phyloP scores from a whole-genome alignment of 1,140 invertebrate species.

The Pantala flavescens region DNA sequence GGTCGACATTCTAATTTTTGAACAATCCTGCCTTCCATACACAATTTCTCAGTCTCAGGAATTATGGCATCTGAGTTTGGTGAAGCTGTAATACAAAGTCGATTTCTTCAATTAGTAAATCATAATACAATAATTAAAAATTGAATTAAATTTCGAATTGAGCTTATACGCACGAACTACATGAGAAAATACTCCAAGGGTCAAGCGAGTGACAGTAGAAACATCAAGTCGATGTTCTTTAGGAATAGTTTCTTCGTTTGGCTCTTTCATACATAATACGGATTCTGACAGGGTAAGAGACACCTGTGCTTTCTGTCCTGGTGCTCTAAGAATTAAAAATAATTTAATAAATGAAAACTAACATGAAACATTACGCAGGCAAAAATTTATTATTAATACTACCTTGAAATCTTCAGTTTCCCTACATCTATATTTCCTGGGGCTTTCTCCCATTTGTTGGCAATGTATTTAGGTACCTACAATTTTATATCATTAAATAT shows the following conservation, averaged over 20 bases:
- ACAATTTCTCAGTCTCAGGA: conserved; percentile 71
- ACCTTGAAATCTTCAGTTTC: conserved; percentile 65
- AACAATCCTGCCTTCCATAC: conserved; percentile 85
- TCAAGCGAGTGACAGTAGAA: conserved; percentile 76
- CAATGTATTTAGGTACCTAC: conserved; percentile 81
- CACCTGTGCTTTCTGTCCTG: conserved; percentile 59
- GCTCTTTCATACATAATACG: conserved; percentile 56
- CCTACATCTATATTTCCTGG: conserved; percentile 64
- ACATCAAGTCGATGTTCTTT: conserved; percentile 83
- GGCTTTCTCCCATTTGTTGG: conserved; percentile 80
- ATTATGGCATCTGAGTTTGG: conserved; percentile 49
- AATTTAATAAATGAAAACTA: conserved; percentile 14
- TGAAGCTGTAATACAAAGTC: conserved; percentile 36
- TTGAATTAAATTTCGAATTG: neutral
- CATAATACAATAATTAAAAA: conserved; percentile 15
- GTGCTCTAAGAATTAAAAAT: conserved; percentile 32
- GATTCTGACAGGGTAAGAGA: conserved; percentile 55
- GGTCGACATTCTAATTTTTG: conserved; percentile 90
- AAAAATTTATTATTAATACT: conserved; percentile 24
- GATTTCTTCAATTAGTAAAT: conserved; percentile 17
- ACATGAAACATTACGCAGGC: conserved; percentile 16
- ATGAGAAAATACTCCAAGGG: conserved; percentile 80
- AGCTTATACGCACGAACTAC: conserved; percentile 44
- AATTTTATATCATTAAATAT: conserved; percentile 19
- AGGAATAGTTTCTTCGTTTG: conserved; percentile 63